phyloP scores from a whole-genome alignment of 2,888 invertebrate genomes.

The Coleophora deauratella region DNA sequence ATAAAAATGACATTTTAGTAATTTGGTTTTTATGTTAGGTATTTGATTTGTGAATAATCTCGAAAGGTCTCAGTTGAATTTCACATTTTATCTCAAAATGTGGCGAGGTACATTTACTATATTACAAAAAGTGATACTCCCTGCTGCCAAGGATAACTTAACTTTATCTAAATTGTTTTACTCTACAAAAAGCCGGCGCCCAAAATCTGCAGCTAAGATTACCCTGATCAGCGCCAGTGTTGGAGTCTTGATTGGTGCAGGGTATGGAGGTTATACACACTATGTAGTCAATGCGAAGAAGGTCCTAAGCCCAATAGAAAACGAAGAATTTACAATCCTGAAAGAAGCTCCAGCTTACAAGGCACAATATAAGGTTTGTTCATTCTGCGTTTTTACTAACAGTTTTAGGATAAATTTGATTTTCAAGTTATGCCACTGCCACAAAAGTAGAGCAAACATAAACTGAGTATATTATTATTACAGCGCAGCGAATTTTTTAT shows the following conservation, averaged over 20 bases:
- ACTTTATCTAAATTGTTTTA: slow-evolving; percentile 38
- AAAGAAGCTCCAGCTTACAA: slow-evolving; percentile 61
- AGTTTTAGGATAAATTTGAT: too few species aligned
- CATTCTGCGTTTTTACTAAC: too few species aligned
- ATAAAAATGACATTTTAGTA: too few species aligned
- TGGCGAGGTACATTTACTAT: slow-evolving; percentile 53
- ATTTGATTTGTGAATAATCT: too few species aligned
- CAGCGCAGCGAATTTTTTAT: too few species aligned
- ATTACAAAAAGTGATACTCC: slow-evolving; percentile 42
- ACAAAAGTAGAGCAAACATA: too few species aligned
- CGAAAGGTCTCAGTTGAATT: too few species aligned
- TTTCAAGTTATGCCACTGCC: too few species aligned
- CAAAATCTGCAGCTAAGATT: slow-evolving; percentile 60
- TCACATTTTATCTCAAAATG: slow-evolving; percentile 29
- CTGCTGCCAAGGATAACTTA: slow-evolving; percentile 42
- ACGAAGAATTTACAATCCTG: slow-evolving; percentile 57
- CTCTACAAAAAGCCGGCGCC: slow-evolving; percentile 47
- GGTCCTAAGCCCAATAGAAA: slow-evolving; percentile 30
- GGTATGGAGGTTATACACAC: slow-evolving; percentile 69
- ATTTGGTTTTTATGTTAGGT: too few species aligned
- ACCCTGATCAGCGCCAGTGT: slow-evolving; percentile 74
- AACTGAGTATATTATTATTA: too few species aligned
- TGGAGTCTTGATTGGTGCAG: slow-evolving; percentile 72
- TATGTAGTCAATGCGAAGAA: slow-evolving; percentile 59
- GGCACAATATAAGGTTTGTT: slow-evolving; percentile 61